A percentile compares a stretch with the other conserved stretches of the same genome.
These are phyloP conservation scores for Corythornis cristatus DNA, from an alignment of 2,113 vertebrate species.

Conservation along the genomic window DNA sequence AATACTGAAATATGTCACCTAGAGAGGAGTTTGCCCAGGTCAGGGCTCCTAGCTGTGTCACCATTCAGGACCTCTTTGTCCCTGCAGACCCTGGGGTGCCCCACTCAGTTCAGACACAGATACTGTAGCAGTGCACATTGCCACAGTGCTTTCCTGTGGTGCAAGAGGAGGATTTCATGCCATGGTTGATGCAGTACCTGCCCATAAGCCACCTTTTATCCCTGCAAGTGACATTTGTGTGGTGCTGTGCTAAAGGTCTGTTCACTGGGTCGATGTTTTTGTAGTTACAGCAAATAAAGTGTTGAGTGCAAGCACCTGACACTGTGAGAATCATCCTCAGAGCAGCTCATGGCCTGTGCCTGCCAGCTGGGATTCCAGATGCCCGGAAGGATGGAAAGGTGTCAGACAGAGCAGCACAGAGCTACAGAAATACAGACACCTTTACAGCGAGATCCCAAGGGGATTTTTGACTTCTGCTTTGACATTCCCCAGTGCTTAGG, in stretches of 20 bases:
- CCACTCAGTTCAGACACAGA: background rate
- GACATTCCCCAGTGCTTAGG: background rate
- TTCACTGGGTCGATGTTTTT: background rate
- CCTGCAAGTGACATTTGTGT: background rate
- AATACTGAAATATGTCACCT: background rate
- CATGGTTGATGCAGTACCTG: background rate
- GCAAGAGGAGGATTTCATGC: background rate
- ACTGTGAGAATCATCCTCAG: background rate
- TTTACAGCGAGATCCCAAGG: background rate
- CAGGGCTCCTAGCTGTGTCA: background rate
- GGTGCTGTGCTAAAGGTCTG: background rate
- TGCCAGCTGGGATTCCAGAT: background rate
- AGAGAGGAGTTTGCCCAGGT: too few species aligned
- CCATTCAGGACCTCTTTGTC: fast-evolving
- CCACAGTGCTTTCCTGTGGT: background rate
- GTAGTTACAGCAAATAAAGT: background rate
- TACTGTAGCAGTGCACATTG: background rate
- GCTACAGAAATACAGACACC: background rate
- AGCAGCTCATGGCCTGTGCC: background rate
- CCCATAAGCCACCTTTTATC: background rate
- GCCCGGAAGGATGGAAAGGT: background rate
- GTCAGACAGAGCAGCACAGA: fast-evolving
- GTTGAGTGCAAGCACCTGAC: background rate
- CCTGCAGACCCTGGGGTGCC: background rate
- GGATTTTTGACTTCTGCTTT: background rate